phyloP scores from a whole-genome alignment of 92 coral and sea anemone species.

The Diadumene lineata region DNA sequence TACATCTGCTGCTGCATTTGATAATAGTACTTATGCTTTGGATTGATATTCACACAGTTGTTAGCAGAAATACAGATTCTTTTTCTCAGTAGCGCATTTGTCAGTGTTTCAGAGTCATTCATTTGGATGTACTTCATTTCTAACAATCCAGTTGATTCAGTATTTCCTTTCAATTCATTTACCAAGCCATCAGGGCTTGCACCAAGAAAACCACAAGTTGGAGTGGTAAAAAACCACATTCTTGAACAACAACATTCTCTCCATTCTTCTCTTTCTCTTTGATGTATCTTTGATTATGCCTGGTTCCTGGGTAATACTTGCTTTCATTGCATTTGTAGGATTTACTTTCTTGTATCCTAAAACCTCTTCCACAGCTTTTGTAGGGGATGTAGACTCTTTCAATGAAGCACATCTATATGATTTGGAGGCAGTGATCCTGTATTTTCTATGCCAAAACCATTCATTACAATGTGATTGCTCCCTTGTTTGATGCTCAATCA shows the following conservation, averaged over 20 bases:
- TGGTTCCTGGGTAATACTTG: constrained; percentile 38
- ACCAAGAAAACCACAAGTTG: no score
- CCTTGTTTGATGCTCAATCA: constrained; percentile 33
- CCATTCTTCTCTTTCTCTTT: constrained; percentile 26
- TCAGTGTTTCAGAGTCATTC: constrained; percentile 35
- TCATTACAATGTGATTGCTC: constrained; percentile 31
- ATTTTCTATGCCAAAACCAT: constrained; percentile 45
- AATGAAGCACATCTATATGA: constrained; percentile 47
- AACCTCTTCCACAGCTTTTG: constrained; percentile 48
- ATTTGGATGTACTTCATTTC: constrained; percentile 47
- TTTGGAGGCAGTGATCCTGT: constrained; percentile 55
- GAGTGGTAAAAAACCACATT: constrained; percentile 48
- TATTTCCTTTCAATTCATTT: constrained; percentile 15
- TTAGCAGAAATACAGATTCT: constrained; percentile 35
- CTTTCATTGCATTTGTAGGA: constrained; percentile 42
- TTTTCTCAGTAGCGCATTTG: constrained; percentile 52
- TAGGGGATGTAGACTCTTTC: constrained; percentile 51
- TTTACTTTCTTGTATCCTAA: constrained; percentile 25
- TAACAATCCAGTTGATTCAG: constrained; percentile 31
- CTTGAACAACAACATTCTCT: constrained; percentile 26
- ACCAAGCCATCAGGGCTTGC: constrained; percentile 60
- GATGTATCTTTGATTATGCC: constrained; percentile 37
- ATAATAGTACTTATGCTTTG: constrained; percentile 40
- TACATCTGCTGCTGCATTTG: no score
- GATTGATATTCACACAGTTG: constrained; percentile 23